Conservation (phyloP, 2,797 vertebrate species). For the Ptychobarbus kaznakovi region DNA sequence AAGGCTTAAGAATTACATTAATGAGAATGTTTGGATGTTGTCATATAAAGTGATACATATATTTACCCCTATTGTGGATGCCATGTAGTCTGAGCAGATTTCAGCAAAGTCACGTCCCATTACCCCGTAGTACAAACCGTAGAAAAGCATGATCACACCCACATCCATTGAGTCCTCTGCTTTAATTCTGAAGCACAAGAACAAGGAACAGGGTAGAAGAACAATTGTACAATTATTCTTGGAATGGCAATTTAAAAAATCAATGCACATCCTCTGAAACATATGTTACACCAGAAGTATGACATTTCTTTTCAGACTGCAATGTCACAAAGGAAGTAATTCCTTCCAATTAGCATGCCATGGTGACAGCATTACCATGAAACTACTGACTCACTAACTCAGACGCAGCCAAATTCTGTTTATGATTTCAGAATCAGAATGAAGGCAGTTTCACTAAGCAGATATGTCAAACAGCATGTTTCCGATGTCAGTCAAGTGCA, state of each 20-base stretch:
- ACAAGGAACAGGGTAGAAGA: neutral
- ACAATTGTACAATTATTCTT: neutral
- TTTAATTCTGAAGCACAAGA: conserved; percentile 67
- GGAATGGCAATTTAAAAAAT: neutral
- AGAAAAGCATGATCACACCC: conserved; percentile 76
- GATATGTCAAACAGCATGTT: neutral
- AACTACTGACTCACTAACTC: neutral
- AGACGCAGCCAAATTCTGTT: neutral
- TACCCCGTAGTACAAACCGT: conserved; percentile 75
- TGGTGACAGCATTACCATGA: neutral
- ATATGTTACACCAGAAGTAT: neutral
- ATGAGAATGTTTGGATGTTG: neutral
- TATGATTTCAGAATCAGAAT: neutral
- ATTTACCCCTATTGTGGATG: conserved; percentile 74
- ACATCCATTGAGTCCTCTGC: conserved; percentile 80
- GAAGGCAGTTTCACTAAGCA: neutral
- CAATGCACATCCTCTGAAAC: neutral
- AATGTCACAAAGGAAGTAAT: neutral
- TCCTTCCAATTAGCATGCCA: neutral
- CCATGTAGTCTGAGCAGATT: conserved; percentile 81
- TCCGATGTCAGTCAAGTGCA: neutral
- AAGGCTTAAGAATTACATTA: neutral
- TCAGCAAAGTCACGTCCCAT: conserved; percentile 79
- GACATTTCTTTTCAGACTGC: neutral
- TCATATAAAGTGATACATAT: neutral